phyloP scores from a whole-genome alignment of 2,113 vertebrate genomes.

The Azemiops feae region DNA sequence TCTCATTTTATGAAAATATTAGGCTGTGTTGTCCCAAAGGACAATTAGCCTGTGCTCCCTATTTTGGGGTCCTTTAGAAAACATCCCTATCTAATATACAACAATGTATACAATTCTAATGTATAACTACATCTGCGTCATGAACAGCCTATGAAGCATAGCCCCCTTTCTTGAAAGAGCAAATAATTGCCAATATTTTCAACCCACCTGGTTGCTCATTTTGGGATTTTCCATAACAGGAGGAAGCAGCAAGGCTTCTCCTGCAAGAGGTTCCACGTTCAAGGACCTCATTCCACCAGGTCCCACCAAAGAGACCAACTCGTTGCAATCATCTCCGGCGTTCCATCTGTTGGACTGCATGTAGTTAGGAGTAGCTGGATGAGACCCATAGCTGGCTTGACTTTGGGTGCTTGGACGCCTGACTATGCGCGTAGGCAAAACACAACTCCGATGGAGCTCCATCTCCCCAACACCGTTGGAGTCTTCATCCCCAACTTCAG shows the following conservation, averaged over 20 bases:
- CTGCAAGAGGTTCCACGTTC: constrained; percentile 32
- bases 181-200: background rate
- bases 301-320: constrained; percentile 49
- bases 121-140: background rate
- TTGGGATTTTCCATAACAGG: constrained; percentile 74
- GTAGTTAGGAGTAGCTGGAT: constrained; percentile 62
- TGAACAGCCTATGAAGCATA: background rate
- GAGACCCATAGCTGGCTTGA: constrained; percentile 69
- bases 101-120: background rate
- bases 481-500: constrained; percentile 74
- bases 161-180: background rate
- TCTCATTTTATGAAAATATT: background rate
- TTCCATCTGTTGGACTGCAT: constrained; percentile 64
- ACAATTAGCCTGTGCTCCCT: background rate
- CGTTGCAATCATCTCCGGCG: constrained; percentile 69
- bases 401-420: constrained; percentile 77
- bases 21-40: background rate
- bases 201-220: constrained; percentile 76
- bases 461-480: constrained; percentile 66
- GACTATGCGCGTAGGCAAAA: constrained; percentile 65
- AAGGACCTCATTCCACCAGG: constrained; percentile 34
- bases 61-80: background rate
- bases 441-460: constrained; percentile 63
- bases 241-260: constrained; percentile 62
- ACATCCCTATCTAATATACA: background rate